Conservation (phyloP, 2,797 vertebrate species). For the Hephaestus fuliginosus region DNA sequence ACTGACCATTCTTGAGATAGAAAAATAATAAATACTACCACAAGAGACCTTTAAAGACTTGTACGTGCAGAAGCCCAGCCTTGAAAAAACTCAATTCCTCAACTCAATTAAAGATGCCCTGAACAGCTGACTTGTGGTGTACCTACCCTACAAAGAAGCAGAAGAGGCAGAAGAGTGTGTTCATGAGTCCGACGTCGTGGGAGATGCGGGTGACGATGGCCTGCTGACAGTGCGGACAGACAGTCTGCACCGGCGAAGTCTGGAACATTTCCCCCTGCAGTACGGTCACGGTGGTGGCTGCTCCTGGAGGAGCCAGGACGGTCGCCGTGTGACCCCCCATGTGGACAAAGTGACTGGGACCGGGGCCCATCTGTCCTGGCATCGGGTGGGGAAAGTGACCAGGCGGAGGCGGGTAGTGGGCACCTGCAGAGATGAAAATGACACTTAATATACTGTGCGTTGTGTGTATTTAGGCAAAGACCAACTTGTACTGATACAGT, state of each 20-base stretch:
- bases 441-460: not conserved
- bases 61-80: not conserved
- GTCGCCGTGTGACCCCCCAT: slow-evolving; percentile 91
- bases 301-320: slow-evolving; percentile 90
- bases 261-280: slow-evolving; percentile 98
- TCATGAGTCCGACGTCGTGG: slow-evolving; percentile 96
- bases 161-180: slow-evolving; percentile 97
- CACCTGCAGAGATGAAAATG: slow-evolving; percentile 66
- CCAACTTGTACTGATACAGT: not conserved
- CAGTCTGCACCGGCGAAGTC: slow-evolving; percentile 93
- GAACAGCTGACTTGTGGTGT: not conserved
- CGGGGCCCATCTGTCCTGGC: slow-evolving; percentile 84
- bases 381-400: slow-evolving; percentile 82
- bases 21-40: not conserved
- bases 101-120: no score
- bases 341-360: slow-evolving; percentile 85
- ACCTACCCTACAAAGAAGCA: slow-evolving; percentile 98
- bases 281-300: slow-evolving; percentile 94
- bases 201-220: slow-evolving; percentile 95
- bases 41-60: not conserved
- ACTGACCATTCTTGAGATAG: not conserved
- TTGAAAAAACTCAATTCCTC: not conserved
- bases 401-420: slow-evolving; percentile 76
- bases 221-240: slow-evolving; percentile 99
- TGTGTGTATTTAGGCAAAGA: not conserved